A percentile compares a stretch with the other conserved stretches of the same genome.
phyloP scores from a whole-genome alignment of 2,113 vertebrate genomes.

The Hepsetus odoe region DNA sequence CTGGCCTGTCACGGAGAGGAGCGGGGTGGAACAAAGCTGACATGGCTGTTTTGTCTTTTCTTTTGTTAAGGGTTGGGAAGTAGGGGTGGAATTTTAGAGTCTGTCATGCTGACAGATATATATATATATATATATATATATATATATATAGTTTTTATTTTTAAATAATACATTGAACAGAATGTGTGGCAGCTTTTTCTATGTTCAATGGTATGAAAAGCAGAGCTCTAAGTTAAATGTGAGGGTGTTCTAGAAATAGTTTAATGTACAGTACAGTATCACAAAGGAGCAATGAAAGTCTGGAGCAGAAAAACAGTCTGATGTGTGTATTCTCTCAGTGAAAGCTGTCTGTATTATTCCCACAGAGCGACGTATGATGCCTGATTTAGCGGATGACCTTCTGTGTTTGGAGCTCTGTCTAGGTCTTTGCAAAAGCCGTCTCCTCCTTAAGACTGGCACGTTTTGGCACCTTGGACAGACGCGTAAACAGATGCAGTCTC shows the following conservation, averaged over 20 bases:
- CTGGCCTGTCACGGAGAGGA: conserved; percentile 44
- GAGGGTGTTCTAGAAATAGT: too few relatives aligned
- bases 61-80: conserved; percentile 24
- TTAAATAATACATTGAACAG: too few relatives aligned
- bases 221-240: too few relatives aligned
- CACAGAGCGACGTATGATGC: conserved; percentile 54
- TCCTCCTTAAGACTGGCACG: conserved; percentile 64
- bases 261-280: too few relatives aligned
- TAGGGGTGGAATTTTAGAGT: conserved; percentile 34
- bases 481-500: conserved; percentile 87
- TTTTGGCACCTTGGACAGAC: conserved; percentile 84
- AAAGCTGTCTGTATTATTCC: conserved; percentile 36
- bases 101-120: conserved; percentile 47
- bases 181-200: too few relatives aligned
- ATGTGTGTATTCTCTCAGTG: conserved; percentile 27
- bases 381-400: conserved; percentile 64
- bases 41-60: conserved; percentile 47
- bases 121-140: too few relatives aligned
- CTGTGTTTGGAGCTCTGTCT: conserved; percentile 67
- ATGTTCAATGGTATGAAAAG: too few relatives aligned
- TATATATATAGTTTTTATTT: too few relatives aligned
- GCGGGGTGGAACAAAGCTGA: conserved; percentile 50
- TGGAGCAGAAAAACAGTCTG: conserved; percentile 7
- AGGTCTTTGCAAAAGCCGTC: conserved; percentile 65
- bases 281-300: conserved; percentile 11